Evolutionary conservation across 1,140 invertebrate genomes (phyloP), one percentile per base, ranked within the genome.

Genomic region (Drosophila triauraria): DNA sequence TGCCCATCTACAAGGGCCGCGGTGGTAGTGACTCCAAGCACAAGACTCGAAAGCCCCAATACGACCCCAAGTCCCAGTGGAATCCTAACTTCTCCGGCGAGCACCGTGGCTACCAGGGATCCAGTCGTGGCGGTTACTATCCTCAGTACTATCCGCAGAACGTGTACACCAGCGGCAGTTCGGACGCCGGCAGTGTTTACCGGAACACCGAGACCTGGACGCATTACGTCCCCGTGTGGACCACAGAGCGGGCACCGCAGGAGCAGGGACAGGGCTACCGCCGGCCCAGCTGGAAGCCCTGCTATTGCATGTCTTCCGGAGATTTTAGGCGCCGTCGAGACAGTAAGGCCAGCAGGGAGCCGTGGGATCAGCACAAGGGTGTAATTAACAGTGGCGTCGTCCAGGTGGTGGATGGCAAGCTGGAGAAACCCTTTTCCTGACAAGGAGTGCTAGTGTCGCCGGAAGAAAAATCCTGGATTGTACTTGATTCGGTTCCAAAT

Each of bases 1-100:
- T 93, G 25, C 92, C 92, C 32, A 91, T 93, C 48, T 93, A 81
- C 56, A 92, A 92, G 61, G 92, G 91, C n/a, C 81, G 91, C 5
- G 75, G 64, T 23, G 75, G 85, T 32, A 72, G 58, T 40, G 80
- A 88, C 12, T 56, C 82, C 7, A 90, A 79, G 43, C 86, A 91
- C 57, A 88, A 84, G 27, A 58, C 69, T 6, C 63, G 80, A 0
- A 80, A 80, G 8, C 84, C 84, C 15, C 27, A 30, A 7, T 70
- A 90, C n/a, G 87, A 92, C 65, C 82, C 86, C 32, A 91, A 91
- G 56, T 75, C 80, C 7, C 91, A 92, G 23, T 92, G 91, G 91
- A 92, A 87, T 71, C 91, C 88, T 8, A 91, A 85, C 54, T 91
- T 70, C 43, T 79, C 91, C 8, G 65, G 69, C 23, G 88, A 92